Percentiles rank a stretch among this genome's conserved stretches.
Conservation (phyloP, 1,140 invertebrate species). For the Drosophila littoralis region DNA sequence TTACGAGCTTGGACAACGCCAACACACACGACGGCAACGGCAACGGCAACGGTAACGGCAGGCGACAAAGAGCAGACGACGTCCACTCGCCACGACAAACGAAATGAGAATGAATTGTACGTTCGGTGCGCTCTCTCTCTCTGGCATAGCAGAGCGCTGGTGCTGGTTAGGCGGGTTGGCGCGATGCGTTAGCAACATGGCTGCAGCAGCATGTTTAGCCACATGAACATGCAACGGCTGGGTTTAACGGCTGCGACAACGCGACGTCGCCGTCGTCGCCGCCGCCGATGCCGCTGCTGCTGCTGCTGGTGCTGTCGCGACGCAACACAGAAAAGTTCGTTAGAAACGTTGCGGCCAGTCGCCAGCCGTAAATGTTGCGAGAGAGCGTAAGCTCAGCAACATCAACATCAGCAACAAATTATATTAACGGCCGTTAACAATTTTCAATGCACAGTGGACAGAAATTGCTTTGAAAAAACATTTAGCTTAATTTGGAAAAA, state of each 20-base stretch:
- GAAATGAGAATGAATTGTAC: slow-evolving; percentile 46
- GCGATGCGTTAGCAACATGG: neutral
- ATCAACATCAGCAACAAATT: neutral
- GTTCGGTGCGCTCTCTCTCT: slow-evolving; percentile 15
- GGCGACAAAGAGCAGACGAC: slow-evolving; percentile 29
- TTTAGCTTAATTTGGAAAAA: neutral
- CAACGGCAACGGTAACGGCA: slow-evolving; percentile 4
- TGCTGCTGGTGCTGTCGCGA: neutral
- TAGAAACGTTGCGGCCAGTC: neutral
- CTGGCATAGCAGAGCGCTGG: neutral
- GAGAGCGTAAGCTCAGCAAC: slow-evolving; percentile 10
- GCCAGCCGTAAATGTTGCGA: slow-evolving; percentile 12
- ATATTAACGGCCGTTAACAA: slow-evolving; percentile 6
- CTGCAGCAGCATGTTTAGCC: neutral
- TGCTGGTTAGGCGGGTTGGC: neutral
- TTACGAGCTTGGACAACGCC: slow-evolving; percentile 20
- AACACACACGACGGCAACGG: slow-evolving; percentile 33
- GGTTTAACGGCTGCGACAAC: neutral
- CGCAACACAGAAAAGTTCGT: neutral
- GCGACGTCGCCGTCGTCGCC: neutral
- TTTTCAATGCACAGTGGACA: slow-evolving; percentile 11
- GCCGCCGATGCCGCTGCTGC: neutral
- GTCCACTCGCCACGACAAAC: slow-evolving; percentile 46
- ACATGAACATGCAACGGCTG: neutral
- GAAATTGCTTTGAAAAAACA: neutral